Evolutionary conservation across 2,797 vertebrate genomes (phyloP).

Genomic region (Artibeus jamaicensis): DNA sequence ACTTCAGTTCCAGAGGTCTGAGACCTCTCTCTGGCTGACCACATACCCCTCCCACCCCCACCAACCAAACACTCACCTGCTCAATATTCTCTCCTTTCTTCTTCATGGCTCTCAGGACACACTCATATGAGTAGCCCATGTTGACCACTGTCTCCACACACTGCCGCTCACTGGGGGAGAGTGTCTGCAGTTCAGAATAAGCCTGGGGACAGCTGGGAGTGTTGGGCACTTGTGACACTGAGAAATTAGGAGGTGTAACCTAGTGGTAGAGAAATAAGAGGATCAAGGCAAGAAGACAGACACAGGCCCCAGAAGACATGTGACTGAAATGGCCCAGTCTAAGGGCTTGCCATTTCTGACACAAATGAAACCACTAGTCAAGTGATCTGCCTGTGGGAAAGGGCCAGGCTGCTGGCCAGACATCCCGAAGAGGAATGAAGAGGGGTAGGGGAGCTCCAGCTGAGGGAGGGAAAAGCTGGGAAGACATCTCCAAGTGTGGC

Average conservation of each 20-base stretch:
- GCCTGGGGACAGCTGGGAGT: constrained; percentile 66
- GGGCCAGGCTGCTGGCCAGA: not conserved
- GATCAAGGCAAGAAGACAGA: constrained; percentile 9
- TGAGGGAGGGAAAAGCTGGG: not conserved
- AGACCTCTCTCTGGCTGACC: not conserved
- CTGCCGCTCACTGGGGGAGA: constrained; percentile 91
- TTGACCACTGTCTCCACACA: constrained; percentile 93
- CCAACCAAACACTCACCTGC: constrained; percentile 85
- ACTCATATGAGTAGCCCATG: constrained; percentile 97
- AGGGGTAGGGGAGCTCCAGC: not conserved
- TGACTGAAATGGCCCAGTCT: not conserved
- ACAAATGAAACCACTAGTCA: not conserved
- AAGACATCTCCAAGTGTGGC: not conserved
- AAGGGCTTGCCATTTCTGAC: not conserved
- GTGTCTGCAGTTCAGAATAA: constrained; percentile 82
- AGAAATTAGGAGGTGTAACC: constrained; percentile 80
- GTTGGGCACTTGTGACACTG: constrained; percentile 84
- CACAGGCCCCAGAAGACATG: not conserved
- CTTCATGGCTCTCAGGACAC: constrained; percentile 95
- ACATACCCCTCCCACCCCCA: accelerated
- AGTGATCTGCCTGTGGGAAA: not conserved
- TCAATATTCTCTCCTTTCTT: constrained; percentile 97
- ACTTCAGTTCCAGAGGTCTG: not conserved
- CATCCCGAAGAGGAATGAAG: not conserved
- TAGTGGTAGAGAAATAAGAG: constrained; percentile 57